Conservation (phyloP, 1,140 invertebrate species). For the Scaptomyza pallida region DNA sequence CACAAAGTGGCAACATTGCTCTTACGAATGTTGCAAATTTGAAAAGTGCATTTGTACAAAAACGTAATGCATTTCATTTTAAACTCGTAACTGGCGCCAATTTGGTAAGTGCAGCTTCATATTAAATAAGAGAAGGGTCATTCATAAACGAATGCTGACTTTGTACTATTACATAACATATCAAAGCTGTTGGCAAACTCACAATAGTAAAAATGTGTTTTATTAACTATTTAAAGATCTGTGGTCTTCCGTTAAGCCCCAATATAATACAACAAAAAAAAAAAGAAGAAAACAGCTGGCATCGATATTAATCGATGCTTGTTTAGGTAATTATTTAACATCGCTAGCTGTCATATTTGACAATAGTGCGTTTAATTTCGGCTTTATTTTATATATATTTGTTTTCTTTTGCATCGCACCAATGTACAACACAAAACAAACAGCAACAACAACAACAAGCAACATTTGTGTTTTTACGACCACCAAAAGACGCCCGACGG, state of each 20-base stretch:
- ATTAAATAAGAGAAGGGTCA: too few relatives aligned
- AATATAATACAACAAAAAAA: too few relatives aligned
- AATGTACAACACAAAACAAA: slow-evolving; percentile 26
- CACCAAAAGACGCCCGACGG: slow-evolving; percentile 2
- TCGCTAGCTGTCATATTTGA: slow-evolving; percentile 46
- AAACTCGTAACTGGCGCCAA: background rate
- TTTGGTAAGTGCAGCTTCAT: background rate
- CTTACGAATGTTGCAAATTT: slow-evolving; percentile 7
- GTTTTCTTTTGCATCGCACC: slow-evolving; percentile 36
- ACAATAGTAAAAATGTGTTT: background rate
- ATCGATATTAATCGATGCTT: slow-evolving; percentile 1
- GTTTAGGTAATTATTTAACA: background rate
- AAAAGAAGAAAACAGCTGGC: background rate
- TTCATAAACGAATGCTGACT: background rate
- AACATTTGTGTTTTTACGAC: background rate
- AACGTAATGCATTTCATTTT: background rate
- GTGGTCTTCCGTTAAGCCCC: too few relatives aligned
- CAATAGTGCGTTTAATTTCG: slow-evolving; percentile 44
- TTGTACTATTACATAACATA: slow-evolving; percentile 2
- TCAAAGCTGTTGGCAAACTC: background rate
- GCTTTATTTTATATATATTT: slow-evolving; percentile 49
- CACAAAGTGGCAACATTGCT: slow-evolving; percentile 25
- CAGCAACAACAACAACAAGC: background rate
- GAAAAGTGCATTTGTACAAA: background rate
- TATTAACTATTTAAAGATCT: too few relatives aligned